phyloP scores from a whole-genome alignment of 2,888 invertebrate species.

The Drosophila acutilabella region DNA sequence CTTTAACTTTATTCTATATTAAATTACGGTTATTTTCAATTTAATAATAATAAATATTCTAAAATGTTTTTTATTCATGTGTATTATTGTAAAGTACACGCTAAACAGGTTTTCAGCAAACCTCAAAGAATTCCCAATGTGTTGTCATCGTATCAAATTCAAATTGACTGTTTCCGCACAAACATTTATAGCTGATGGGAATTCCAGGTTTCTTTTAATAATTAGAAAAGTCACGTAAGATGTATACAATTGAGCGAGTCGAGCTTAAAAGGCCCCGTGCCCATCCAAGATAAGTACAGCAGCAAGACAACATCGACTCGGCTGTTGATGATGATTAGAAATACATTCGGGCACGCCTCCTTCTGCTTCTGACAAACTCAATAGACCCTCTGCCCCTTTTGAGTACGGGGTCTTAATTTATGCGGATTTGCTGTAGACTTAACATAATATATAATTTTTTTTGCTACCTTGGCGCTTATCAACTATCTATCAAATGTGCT shows the following conservation, averaged over 20 bases:
- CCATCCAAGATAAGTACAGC: too few relatives aligned
- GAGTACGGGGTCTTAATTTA: too few relatives aligned
- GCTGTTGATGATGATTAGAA: too few relatives aligned
- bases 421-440: not conserved
- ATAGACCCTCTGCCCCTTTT: too few relatives aligned
- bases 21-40: not conserved
- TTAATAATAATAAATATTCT: not conserved
- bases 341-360: too few relatives aligned
- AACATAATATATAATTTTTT: not conserved
- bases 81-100: not conserved
- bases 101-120: not conserved
- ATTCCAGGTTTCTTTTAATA: conserved; percentile 42
- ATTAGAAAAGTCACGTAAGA: not conserved
- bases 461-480: conserved; percentile 18
- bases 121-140: not conserved
- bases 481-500: too few relatives aligned
- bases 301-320: too few relatives aligned
- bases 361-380: too few relatives aligned
- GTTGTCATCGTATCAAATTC: not conserved
- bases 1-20: not conserved
- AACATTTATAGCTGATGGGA: conserved; percentile 15
- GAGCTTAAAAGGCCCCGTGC: too few relatives aligned
- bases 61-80: not conserved
- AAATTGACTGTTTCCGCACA: not conserved
- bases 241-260: too few relatives aligned